These are phyloP conservation scores for Diplodus sargus DNA, from an alignment of 2,797 vertebrate genomes.

Conservation along the genomic window DNA sequence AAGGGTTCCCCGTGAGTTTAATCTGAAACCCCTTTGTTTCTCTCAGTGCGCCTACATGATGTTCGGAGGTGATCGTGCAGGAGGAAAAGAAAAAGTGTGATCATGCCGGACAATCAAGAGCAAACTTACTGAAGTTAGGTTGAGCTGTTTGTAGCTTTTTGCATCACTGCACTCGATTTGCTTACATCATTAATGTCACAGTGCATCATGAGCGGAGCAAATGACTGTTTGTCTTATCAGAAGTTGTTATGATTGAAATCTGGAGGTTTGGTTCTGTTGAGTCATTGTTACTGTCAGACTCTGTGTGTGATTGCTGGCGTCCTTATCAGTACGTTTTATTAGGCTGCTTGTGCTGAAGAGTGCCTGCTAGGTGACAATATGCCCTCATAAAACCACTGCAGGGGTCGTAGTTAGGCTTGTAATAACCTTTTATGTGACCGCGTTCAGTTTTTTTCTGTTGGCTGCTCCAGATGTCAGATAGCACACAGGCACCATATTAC, in stretches of 20 bases:
- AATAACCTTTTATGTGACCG: conserved; percentile 3
- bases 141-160: no score
- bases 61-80: no score
- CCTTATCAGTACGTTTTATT: conserved; percentile 1
- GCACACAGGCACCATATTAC: background rate
- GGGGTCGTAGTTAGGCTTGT: background rate
- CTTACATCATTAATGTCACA: no score
- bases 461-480: no score
- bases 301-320: background rate
- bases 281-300: background rate
- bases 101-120: no score
- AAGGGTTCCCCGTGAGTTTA: no score
- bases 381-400: conserved; percentile 3
- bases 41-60: no score
- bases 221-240: background rate
- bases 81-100: no score
- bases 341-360: background rate
- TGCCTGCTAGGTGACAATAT: background rate
- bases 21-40: no score
- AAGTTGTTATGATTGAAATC: background rate
- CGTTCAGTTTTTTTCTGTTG: background rate
- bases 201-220: background rate
- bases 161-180: no score
- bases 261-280: background rate
- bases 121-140: no score